These are phyloP conservation scores for Sebastes flavidus DNA, from an alignment of 2,797 vertebrate species.

Conservation along the genomic window DNA sequence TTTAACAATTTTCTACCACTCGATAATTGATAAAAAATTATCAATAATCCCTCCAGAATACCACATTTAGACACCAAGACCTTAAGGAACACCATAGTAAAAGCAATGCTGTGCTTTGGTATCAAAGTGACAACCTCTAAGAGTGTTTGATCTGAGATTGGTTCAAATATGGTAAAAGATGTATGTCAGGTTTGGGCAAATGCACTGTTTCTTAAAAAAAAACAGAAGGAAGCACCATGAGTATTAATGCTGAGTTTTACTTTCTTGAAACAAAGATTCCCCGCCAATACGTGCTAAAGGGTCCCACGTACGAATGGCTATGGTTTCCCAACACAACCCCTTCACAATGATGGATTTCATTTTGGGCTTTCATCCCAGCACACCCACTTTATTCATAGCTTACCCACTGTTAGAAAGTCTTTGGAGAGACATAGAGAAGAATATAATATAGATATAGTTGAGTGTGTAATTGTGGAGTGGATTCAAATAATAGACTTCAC, in stretches of 20 bases:
- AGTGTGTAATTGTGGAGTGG: neutral
- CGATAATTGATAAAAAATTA: no score
- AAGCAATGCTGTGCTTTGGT: no score
- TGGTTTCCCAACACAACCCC: neutral
- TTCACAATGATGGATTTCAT: neutral
- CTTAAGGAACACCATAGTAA: no score
- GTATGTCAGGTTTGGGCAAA: no score
- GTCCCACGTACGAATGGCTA: neutral
- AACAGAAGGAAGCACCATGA: neutral
- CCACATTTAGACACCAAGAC: no score
- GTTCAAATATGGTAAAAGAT: no score
- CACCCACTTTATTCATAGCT: neutral
- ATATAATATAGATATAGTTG: neutral
- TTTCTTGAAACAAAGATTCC: neutral
- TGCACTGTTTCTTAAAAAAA: no score
- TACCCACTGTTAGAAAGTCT: neutral
- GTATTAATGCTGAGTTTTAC: neutral
- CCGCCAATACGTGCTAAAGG: neutral
- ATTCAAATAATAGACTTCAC: neutral
- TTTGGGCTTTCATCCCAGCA: neutral
- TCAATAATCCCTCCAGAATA: no score
- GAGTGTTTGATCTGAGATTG: no score
- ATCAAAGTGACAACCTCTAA: neutral
- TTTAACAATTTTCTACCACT: no score
- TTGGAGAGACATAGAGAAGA: neutral